Conservation (phyloP, 2,113 vertebrate genomes). For the Labeo rohita region DNA sequence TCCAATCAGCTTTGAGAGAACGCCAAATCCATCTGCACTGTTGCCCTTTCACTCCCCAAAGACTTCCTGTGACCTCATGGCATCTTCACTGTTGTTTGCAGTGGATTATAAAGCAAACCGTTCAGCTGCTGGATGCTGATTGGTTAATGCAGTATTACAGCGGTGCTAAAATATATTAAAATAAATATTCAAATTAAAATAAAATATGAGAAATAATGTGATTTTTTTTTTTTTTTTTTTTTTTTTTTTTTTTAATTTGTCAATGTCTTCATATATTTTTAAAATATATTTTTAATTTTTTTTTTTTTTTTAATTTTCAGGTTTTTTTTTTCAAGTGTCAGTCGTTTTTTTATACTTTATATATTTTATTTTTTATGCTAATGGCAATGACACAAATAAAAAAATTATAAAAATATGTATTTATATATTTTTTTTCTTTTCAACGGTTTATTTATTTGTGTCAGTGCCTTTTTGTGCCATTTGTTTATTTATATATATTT, state of each 20-base stretch:
- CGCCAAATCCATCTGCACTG: conserved; percentile 21
- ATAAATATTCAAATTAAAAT: not conserved
- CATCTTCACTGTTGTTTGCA: conserved; percentile 26
- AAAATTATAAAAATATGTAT: too few species aligned
- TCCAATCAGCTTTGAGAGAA: conserved; percentile 26
- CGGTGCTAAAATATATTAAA: not conserved
- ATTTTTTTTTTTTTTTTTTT: not conserved
- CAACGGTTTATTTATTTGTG: not conserved
- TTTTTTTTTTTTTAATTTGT: too few species aligned
- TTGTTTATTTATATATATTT: not conserved
- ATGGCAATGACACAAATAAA: too few species aligned
- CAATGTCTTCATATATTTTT: too few species aligned
- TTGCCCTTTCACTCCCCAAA: conserved; percentile 15
- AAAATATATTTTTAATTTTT: too few species aligned
- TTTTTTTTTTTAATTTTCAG: too few species aligned
- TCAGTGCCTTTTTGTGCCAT: not conserved
- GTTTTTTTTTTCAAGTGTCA: too few species aligned
- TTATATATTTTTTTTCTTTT: too few species aligned
- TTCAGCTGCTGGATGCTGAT: conserved; percentile 5
- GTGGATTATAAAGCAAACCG: conserved; percentile 18
- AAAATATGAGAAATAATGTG: not conserved
- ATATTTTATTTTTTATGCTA: too few species aligned
- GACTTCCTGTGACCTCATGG: conserved; percentile 23
- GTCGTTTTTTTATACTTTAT: too few species aligned
- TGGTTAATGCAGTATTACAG: not conserved